Percentiles rank a stretch among this genome's conserved stretches.
These are phyloP conservation scores for Syngnathus floridae DNA, from an alignment of 2,113 vertebrate genomes.

Conservation along the genomic window DNA sequence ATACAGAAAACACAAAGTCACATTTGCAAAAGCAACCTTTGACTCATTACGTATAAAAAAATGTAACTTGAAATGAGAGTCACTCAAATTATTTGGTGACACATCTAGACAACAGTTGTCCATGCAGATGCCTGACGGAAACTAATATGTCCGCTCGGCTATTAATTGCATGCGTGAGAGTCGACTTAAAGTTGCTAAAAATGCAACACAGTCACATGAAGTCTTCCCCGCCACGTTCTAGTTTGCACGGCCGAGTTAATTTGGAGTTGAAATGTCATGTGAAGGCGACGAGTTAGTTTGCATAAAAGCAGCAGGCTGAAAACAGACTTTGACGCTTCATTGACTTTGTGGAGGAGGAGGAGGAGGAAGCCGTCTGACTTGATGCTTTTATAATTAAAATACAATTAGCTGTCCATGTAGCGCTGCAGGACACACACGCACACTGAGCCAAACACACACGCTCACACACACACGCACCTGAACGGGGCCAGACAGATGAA, in stretches of 20 bases:
- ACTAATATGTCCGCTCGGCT: not conserved
- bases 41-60: too few relatives aligned
- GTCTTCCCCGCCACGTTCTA: not conserved
- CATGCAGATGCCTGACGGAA: not conserved
- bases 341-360: constrained; percentile 19
- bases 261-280: constrained; percentile 2
- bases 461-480: constrained; percentile 26
- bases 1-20: too few relatives aligned
- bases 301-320: constrained; percentile 20
- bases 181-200: not conserved
- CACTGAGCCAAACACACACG: constrained; percentile 11
- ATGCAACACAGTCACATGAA: not conserved
- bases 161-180: not conserved
- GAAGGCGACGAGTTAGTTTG: constrained; percentile 5
- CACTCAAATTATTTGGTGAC: not conserved
- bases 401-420: constrained; percentile 48
- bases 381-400: constrained; percentile 56
- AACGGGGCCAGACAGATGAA: constrained; percentile 31
- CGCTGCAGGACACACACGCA: constrained; percentile 19
- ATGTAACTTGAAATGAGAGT: too few relatives aligned
- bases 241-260: not conserved
- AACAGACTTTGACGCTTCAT: constrained; percentile 26
- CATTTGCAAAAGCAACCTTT: too few relatives aligned
- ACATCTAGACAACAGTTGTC: not conserved
- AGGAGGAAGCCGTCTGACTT: constrained; percentile 35